A percentile compares a stretch with the other conserved stretches of the same genome.
These are phyloP conservation scores for Hydriomena furcata DNA, from an alignment of 2,888 invertebrate species.

Conservation along the genomic window DNA sequence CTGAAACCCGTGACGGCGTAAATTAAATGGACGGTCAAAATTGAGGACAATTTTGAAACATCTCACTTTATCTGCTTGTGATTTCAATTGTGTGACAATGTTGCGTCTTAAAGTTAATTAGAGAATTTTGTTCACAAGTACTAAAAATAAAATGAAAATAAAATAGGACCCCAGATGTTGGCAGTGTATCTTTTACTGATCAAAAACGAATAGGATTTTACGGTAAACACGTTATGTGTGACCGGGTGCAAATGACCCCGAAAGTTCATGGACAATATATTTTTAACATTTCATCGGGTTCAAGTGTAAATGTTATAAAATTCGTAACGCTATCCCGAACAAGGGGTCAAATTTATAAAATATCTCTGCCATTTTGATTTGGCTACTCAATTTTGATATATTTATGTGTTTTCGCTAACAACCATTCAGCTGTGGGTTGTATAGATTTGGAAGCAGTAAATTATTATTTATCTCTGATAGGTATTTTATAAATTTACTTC, in stretches of 20 bases:
- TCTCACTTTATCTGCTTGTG: slow-evolving; percentile 17
- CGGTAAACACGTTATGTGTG: slow-evolving; percentile 66
- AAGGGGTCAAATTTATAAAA: slow-evolving; percentile 73
- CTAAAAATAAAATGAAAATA: no score
- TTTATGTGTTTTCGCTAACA: slow-evolving; percentile 63
- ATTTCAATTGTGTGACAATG: slow-evolving; percentile 10
- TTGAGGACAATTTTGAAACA: slow-evolving; percentile 27
- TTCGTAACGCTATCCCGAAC: slow-evolving; percentile 65
- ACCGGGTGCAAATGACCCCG: slow-evolving; percentile 70
- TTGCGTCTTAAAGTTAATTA: neutral
- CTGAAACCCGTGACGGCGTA: slow-evolving; percentile 31
- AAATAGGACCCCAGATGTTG: no score
- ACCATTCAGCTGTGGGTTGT: slow-evolving; percentile 57
- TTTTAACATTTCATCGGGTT: slow-evolving; percentile 69
- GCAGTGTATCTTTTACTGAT: no score
- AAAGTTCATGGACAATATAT: slow-evolving; percentile 77
- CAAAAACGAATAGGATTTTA: no score
- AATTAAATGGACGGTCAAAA: slow-evolving; percentile 30
- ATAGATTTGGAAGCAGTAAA: slow-evolving; percentile 45
- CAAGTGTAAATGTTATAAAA: slow-evolving; percentile 75
- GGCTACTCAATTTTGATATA: slow-evolving; percentile 61
- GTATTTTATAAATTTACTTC: neutral
- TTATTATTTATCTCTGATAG: slow-evolving; percentile 14
- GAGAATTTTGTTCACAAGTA: no score
- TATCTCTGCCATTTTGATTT: slow-evolving; percentile 52